These are phyloP conservation scores for Trachelus stipa DNA, from an alignment of 2,888 invertebrate genomes.

Conservation along the genomic window DNA sequence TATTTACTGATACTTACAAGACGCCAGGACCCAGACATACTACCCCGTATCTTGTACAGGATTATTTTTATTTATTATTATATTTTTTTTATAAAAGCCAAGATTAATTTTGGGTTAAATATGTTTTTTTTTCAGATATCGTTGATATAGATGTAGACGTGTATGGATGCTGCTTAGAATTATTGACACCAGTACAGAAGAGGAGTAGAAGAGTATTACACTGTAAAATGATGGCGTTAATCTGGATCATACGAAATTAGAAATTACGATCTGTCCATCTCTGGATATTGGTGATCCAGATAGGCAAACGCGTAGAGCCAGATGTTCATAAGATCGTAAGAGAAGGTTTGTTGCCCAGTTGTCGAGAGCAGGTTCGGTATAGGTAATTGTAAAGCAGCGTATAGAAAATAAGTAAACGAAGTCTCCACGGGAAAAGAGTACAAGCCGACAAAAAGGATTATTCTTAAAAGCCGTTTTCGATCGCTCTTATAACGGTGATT, in stretches of 20 bases:
- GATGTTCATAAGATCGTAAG: neutral
- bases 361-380: neutral
- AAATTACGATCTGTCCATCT: neutral
- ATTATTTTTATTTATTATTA: neutral
- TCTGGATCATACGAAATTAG: neutral
- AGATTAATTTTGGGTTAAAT: neutral
- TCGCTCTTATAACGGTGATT: neutral
- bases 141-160: neutral
- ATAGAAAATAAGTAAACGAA: neutral
- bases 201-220: neutral
- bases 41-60: neutral
- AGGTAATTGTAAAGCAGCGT: neutral
- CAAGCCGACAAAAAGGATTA: neutral
- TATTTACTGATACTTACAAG: constrained; percentile 64
- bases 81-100: neutral
- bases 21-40: constrained; percentile 34
- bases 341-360: neutral
- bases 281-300: neutral
- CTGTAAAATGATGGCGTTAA: neutral
- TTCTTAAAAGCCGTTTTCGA: neutral
- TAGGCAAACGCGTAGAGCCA: neutral
- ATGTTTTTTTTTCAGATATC: neutral
- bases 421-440: neutral
- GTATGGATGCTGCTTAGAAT: no score
- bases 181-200: no score